phyloP scores from a whole-genome alignment of 2,888 invertebrate species.

The Abscondita cerata region DNA sequence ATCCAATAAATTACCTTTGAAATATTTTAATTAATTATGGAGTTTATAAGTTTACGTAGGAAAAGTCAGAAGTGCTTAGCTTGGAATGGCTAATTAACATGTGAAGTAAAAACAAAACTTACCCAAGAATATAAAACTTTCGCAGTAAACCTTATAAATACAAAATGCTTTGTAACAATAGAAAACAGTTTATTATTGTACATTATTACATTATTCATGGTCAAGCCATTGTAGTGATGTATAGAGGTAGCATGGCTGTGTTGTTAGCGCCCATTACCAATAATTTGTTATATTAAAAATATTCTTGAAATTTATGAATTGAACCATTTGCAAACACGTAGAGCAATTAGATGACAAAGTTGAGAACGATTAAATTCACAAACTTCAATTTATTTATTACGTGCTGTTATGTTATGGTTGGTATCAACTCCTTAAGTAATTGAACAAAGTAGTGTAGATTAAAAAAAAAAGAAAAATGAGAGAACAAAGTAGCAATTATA shows the following conservation, averaged over 20 bases:
- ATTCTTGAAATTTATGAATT: slow-evolving; percentile 36
- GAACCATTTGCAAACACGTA: slow-evolving; percentile 51
- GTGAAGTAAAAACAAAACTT: slow-evolving; percentile 30
- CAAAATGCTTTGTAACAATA: slow-evolving; percentile 49
- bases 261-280: slow-evolving; percentile 44
- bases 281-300: slow-evolving; percentile 23
- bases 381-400: slow-evolving; percentile 17
- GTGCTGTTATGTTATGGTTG: slow-evolving; percentile 19
- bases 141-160: slow-evolving; percentile 8
- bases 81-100: slow-evolving; percentile 52
- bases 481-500: slow-evolving; percentile 4
- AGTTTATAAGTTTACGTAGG: not conserved
- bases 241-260: slow-evolving; percentile 45
- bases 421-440: not conserved
- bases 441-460: slow-evolving; percentile 2
- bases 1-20: slow-evolving; percentile 73
- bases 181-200: slow-evolving; percentile 53
- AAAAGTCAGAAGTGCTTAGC: slow-evolving; percentile 12
- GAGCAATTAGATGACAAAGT: slow-evolving; percentile 44
- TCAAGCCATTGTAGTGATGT: slow-evolving; percentile 7
- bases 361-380: slow-evolving; percentile 29
- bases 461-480: slow-evolving; percentile 11
- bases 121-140: slow-evolving; percentile 13
- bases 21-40: slow-evolving; percentile 9
- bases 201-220: slow-evolving; percentile 32